Conservation (phyloP, 1,140 invertebrate genomes). For the Contarinia nasturtii region DNA sequence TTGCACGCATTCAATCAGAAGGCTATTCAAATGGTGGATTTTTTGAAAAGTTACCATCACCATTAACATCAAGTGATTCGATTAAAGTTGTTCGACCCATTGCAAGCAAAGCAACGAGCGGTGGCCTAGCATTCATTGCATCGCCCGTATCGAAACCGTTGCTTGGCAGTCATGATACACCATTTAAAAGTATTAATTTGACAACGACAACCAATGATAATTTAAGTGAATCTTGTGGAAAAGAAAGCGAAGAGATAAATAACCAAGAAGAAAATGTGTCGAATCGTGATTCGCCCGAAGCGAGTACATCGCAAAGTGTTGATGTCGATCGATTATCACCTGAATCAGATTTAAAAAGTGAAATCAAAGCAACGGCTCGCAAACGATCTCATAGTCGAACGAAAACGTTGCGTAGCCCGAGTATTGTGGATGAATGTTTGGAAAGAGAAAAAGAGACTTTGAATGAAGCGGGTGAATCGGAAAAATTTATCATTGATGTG, state of each 20-base stretch:
- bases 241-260: not conserved
- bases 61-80: not conserved
- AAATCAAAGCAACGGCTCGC: constrained; percentile 3
- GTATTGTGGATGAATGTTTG: not conserved
- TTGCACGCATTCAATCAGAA: constrained; percentile 24
- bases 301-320: not conserved
- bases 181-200: constrained; percentile 5
- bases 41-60: constrained; percentile 4
- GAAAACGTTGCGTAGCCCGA: not conserved
- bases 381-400: constrained; percentile 3
- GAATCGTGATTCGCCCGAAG: not conserved
- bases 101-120: constrained; percentile 15
- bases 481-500: constrained; percentile 50
- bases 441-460: constrained; percentile 4
- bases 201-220: too few relatives aligned
- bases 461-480: constrained; percentile 5
- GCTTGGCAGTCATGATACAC: constrained; percentile 4
- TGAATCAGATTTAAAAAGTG: too few relatives aligned
- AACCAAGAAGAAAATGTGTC: constrained; percentile 1
- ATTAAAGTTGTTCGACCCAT: constrained; percentile 19
- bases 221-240: too few relatives aligned
- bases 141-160: not conserved
- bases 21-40: constrained; percentile 12
- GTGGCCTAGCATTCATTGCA: constrained; percentile 2
- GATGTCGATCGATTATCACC: not conserved